Conservation (phyloP, 30 jellyfish, hydroid and myxozoan species). For the Turritopsis rubra region DNA sequence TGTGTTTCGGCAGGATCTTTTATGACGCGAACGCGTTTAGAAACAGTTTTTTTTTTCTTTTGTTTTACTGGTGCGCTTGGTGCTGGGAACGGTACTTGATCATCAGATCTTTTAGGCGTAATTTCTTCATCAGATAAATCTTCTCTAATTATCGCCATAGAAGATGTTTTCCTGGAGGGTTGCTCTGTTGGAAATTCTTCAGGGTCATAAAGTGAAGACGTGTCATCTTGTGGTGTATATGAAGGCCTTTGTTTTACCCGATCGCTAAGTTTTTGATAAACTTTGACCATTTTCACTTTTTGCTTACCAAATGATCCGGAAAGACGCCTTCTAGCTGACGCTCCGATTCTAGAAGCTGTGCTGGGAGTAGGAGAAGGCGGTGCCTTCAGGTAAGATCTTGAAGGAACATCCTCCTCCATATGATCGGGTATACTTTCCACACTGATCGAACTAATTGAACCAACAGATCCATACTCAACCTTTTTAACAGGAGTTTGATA, state of each 20-base stretch:
- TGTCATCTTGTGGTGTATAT: not conserved
- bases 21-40: not conserved
- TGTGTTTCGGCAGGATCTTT: slow-evolving; percentile 28
- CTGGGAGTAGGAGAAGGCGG: not conserved
- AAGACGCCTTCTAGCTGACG: slow-evolving; percentile 2
- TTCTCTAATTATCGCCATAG: not conserved
- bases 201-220: not conserved
- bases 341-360: not conserved
- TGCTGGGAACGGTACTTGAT: slow-evolving; percentile 6
- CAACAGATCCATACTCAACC: not conserved
- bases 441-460: not conserved
- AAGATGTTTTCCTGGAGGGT: not conserved
- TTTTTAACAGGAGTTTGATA: not conserved
- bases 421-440: slow-evolving; percentile 12
- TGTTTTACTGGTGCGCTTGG: slow-evolving; percentile 17
- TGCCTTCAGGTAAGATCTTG: not conserved
- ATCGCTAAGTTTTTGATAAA: slow-evolving; percentile 25
- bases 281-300: slow-evolving; percentile 29
- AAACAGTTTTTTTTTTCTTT: not conserved
- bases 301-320: slow-evolving; percentile 23
- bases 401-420: not conserved
- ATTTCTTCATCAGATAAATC: not conserved
- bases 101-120: not conserved
- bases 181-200: slow-evolving; percentile 1
- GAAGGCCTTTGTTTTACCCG: slow-evolving; percentile 31